Evolutionary conservation across 2,797 vertebrate genomes (phyloP).

Genomic region (Pantherophis alleghaniensis): DNA sequence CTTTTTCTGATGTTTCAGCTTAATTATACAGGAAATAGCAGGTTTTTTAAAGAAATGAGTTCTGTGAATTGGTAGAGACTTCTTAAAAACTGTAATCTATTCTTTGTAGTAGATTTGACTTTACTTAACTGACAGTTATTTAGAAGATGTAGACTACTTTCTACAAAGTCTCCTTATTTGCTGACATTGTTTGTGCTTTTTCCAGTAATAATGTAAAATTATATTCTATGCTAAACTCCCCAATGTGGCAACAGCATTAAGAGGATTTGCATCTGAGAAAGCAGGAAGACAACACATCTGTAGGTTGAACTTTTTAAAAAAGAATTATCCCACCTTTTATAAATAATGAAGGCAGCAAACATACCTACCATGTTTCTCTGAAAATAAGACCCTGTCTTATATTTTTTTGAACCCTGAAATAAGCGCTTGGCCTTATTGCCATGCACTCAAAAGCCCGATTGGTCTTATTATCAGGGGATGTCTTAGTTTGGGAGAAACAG

Average conservation of each 20-base stretch:
- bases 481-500: too few species aligned
- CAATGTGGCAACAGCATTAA: neutral
- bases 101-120: neutral
- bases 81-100: neutral
- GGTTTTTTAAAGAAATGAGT: neutral
- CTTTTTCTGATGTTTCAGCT: neutral
- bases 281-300: neutral
- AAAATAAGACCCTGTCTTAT: too few species aligned
- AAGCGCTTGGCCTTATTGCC: too few species aligned
- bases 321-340: neutral
- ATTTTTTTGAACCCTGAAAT: too few species aligned
- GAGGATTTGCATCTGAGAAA: neutral
- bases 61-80: neutral
- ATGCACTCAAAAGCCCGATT: too few species aligned
- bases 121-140: neutral
- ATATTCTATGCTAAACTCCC: neutral
- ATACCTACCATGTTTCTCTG: neutral
- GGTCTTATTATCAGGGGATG: too few species aligned
- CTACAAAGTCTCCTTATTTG: neutral
- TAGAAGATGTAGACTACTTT: neutral
- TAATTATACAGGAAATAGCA: slow-evolving; percentile 2
- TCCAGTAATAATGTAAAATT: neutral
- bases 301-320: neutral
- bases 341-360: neutral
- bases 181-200: neutral